Conservation (phyloP, 2,797 vertebrate genomes). For the Halcyon badia region DNA sequence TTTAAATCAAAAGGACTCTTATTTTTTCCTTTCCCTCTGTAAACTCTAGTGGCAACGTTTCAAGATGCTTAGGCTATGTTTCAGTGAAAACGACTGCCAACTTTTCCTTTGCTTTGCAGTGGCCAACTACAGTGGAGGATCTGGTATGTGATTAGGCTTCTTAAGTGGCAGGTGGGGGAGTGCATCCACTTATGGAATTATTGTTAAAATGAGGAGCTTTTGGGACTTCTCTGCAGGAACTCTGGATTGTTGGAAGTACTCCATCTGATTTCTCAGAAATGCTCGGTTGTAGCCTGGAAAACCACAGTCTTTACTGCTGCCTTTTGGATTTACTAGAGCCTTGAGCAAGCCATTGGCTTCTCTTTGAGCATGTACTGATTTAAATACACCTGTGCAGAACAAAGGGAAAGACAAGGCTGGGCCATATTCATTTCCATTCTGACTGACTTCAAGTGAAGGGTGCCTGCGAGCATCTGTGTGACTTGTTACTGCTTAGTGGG, state of each 20-base stretch:
- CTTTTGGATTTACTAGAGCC: conserved; percentile 15
- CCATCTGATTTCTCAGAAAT: conserved; percentile 38
- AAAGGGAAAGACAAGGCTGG: not conserved
- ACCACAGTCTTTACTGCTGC: not conserved
- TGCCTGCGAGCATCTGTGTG: not conserved
- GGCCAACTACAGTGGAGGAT: conserved; percentile 19
- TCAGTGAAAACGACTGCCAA: conserved; percentile 30
- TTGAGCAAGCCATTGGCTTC: conserved; percentile 21
- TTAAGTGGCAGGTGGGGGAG: conserved; percentile 37
- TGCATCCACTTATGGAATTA: conserved; percentile 25
- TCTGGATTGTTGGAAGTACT: conserved; percentile 35
- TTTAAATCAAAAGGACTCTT: conserved; percentile 32
- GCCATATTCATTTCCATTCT: not conserved
- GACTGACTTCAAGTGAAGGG: not conserved
- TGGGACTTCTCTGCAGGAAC: conserved; percentile 35
- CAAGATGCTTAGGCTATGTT: conserved; percentile 28
- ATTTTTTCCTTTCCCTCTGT: conserved; percentile 25
- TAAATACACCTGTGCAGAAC: not conserved
- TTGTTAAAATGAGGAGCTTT: conserved; percentile 53
- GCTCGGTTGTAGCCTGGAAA: not conserved
- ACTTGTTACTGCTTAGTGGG: not conserved
- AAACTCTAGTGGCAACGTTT: conserved; percentile 29
- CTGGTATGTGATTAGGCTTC: conserved; percentile 59
- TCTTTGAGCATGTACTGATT: conserved; percentile 5
- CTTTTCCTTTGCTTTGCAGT: conserved; percentile 32